Base-by-base conservation (phyloP, 2,888 invertebrate species). In the Acanthosoma haemorrhoidale region DNA sequence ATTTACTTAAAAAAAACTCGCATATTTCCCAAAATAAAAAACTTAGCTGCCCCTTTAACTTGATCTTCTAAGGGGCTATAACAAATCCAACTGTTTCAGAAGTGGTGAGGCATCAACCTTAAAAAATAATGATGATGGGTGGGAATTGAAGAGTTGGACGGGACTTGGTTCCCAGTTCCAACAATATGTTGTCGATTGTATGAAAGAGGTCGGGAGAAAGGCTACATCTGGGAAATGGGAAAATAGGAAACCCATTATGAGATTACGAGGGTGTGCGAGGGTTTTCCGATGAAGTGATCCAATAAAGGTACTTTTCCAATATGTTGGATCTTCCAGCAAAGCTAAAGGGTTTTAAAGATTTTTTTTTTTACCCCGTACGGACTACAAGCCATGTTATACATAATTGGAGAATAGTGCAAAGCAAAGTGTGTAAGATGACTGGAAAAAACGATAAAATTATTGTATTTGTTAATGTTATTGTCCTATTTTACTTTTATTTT, bases 221-320 rank as follows among this genome's bases (percentile, higher is more conserved):
- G 60, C 18, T 36, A 60, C 60, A 60, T 60, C 60, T 32, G 25
- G 64, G 18, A 41, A 38, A 41, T 64, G 39, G 64, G 39, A 63
- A 64, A 64, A 64, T 64, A 41, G 64, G 32, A 64, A 64, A 64
- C 29, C 64, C 64, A 64, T 64, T 64, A 64, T 29, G 32, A 41
- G 64, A 64, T 64, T 64, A 64, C 29, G 13, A 9, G 16, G 31
- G 32, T 29, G 16, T 34, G n/a, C 16, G 32, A 18, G 36, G 61
- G 34, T 15, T 59, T 61, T 36, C n/a, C 61, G 36, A 16, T 15
- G 59, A 16, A 11, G 29, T 25, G 64, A 39, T 43, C 64, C 64
- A 64, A 64, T 64, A 64, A 43, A 64, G 64, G 64, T 64, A 64
- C 64, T 64, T 64, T 64, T 64, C 64, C 64, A 64, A 64, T 64